Evolutionary conservation across 2,888 invertebrate species (phyloP), one percentile per base, ranked within the genome.

Genomic region (Meteorus cinctellus): DNA sequence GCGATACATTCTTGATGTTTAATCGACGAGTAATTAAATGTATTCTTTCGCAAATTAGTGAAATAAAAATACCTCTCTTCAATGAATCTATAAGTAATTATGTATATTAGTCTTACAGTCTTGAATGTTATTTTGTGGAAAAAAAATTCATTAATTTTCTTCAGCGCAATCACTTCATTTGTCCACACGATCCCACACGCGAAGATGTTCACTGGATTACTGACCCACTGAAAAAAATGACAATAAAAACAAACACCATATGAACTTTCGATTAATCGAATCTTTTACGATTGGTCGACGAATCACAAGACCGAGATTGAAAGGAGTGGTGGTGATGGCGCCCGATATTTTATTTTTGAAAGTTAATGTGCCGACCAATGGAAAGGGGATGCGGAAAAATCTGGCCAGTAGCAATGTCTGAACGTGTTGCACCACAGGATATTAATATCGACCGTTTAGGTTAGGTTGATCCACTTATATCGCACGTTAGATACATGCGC

Each of bases 171-270:
- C 34, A 41, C 70, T 60, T 36, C 16, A 48, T 48, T n/a, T 48
- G 34, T 62, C 60, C 45, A 60, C 62, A 62, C 60, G 62, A 66
- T 73, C 24, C 1, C 55, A 45, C 66, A 65, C 73, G 59, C 73
- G 73, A 73, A 48, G 48, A 48, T 16, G n/a, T 14, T 67, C 73
- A 41, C 59, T 59, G 73, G 73, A 73, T 73, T 73, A 73, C 73
- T 73, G 73, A 73, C 73, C 73, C 73, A 41, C 34, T 66, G 27
- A 31, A 73, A 67, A 73, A 41, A 34, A 41, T 41, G 41, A 41
- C 36, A 73, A 73, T 66, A 73, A 73, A 73, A 73, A 73, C 66
- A 73, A 67, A 73, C 67, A 73, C 36, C 62, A 31, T 24, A 36
- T 12, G 12, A 41, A 41, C 65, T 19, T 65, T 36, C 36, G 24